phyloP scores from a whole-genome alignment of 2,797 vertebrate species.

The Phataginus tetradactyla region DNA sequence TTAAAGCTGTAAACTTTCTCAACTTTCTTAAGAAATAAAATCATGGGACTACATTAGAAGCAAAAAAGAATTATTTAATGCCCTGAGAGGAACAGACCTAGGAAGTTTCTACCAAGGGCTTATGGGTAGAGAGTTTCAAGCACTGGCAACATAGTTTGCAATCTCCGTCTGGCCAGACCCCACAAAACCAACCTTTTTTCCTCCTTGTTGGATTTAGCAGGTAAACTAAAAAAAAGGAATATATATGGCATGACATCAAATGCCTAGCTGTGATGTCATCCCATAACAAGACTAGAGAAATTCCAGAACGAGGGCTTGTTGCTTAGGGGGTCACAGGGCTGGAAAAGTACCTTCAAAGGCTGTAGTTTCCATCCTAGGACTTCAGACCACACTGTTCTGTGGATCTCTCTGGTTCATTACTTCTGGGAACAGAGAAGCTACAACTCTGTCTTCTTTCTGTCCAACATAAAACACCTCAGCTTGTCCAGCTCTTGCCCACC shows the following conservation, averaged over 20 bases:
- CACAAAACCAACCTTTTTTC: not conserved
- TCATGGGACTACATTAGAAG: constrained; percentile 53
- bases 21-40: constrained; percentile 77
- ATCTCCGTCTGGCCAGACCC: not conserved
- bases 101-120: not conserved
- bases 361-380: not conserved
- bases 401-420: not conserved
- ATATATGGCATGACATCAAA: not conserved
- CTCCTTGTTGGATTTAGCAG: not conserved
- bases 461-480: not conserved
- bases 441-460: not conserved
- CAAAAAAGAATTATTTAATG: constrained; percentile 59
- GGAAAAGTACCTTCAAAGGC: not conserved
- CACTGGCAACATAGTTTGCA: not conserved
- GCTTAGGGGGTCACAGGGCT: not conserved
- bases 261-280: not conserved
- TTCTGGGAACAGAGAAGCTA: not conserved
- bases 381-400: not conserved
- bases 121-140: not conserved
- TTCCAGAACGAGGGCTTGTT: not conserved
- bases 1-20: constrained; percentile 65
- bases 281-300: not conserved
- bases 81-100: not conserved
- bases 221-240: not conserved
- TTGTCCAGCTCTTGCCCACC: not conserved